Base-by-base conservation (phyloP, 1,140 invertebrate genomes). In the Wasmannia auropunctata region DNA sequence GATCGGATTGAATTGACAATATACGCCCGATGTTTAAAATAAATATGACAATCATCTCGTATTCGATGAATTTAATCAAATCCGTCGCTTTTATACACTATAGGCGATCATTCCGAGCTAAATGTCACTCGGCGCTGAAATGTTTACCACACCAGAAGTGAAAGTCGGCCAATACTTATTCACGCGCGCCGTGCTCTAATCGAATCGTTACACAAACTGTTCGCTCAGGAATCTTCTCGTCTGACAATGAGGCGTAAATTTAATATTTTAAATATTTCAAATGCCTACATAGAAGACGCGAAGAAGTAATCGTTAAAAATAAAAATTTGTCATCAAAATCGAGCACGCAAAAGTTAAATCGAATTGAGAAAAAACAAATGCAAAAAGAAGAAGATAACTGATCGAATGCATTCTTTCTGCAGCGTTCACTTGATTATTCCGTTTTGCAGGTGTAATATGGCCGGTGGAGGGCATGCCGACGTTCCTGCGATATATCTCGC, bases 381-480 rank as follows among this genome's bases (percentile, higher is more conserved):
- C 6, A 28, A 69, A 31, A 31, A 49, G 16, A 70, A 49, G 16
- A 31, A 72, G 16, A 37, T 3, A 74, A 72, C 3, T 22, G 28
- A 16, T 16, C 19, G 31, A n/a, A n/a, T n/a, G 10, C 28, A 7
- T 31, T 31, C 7, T 51, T 22, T 54, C 22, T 54, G 16, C 1
- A 0, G 11, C 34, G 14, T 25, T 75, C n/a, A 28, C 14, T 16
- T 16, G 49, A 51, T 37, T 60, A 40, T 34, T 7, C 14, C 4
- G 8, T 51, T 54, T 90, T 87, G 31, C 91, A 96, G 97, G 98
- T 49, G 98, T 98, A n/a, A 98, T 98, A 88, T 98, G 97, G 97
- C 97, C 97, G 75, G 97, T 98, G 93, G 96, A 98, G 95, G 97
- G 97, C 91, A 99, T 99, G 98, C 98, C 98, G 2, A 96, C 96